Base-by-base conservation (phyloP, 1,140 invertebrate species). In the Brachionus rotundiformis region DNA sequence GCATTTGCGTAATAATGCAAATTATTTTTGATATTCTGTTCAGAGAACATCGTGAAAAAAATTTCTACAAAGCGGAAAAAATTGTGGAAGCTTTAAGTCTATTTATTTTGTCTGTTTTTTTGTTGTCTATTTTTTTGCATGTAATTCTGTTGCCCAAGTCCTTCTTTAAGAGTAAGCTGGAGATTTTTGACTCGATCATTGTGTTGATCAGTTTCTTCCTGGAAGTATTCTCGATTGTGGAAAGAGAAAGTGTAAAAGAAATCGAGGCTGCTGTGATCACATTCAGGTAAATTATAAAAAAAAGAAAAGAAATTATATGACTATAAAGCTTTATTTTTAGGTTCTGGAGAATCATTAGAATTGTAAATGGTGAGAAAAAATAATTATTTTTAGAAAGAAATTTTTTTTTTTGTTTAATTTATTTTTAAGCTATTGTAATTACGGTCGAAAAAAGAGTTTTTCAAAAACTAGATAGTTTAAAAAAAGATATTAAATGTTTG, bases 331-430 rank as follows among this genome's bases (percentile, higher is more conserved):
- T 47, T 31, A 47, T 59, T 19, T 77, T 77, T 39, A 79, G 76
- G 59, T 79, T 79, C 41, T 79, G 76, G 76, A 33, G 76, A 54
- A 79, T 79, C 31, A 79, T 79, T 29, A 31, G 76, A 79, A 79
- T 79, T 19, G 76, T 79, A 27, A 79, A 79, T 41, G 73, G 73
- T 77, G 13, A 31, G 5, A 44, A 33, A 31, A 29, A 5, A 63
- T n/a, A 54, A 4, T 27, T 63, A 13, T 63, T 63, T 63, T n/a
- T 2, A n/a, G n/a, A 31, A 10, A 13, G n/a, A 16, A 33, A 19
- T 16, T 16, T n/a, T n/a, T n/a, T n/a, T n/a, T n/a, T n/a, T n/a
- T n/a, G n/a, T 19, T 19, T 39, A 33, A 19, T 5, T 33, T 36
- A 36, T 36, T 19, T 68, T 68, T 36, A 29, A 68, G 68, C 68